Conservation (phyloP, 2,797 vertebrate genomes). For the Moxostoma hubbsi region DNA sequence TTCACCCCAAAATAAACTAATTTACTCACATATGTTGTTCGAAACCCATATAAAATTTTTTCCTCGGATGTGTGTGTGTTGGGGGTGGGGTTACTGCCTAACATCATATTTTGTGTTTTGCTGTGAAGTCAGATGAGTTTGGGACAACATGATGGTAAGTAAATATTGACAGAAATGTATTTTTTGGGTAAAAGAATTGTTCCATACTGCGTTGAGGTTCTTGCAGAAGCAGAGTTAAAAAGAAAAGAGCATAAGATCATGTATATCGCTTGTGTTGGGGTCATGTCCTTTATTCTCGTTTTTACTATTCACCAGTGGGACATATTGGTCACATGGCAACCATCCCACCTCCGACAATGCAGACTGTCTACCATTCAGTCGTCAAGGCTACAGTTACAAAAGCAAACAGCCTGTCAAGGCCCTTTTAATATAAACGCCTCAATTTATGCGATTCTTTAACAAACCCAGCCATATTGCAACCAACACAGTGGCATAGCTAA, state of each 20-base stretch:
- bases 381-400: conserved; percentile 45
- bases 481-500: neutral
- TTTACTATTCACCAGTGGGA: conserved; percentile 30
- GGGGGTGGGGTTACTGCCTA: too few species aligned
- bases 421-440: conserved; percentile 18
- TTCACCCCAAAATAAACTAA: too few species aligned
- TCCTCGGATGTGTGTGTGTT: too few species aligned
- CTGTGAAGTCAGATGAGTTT: neutral
- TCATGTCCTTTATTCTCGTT: conserved; percentile 34
- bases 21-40: too few species aligned
- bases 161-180: neutral
- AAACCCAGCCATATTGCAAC: neutral
- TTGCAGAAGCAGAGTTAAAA: neutral
- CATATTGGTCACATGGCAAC: conserved; percentile 49
- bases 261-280: conserved; percentile 6
- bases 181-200: too few species aligned
- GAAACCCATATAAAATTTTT: too few species aligned
- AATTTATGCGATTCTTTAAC: neutral
- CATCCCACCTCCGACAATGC: conserved; percentile 46
- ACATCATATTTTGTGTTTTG: too few species aligned
- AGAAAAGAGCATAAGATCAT: conserved; percentile 6
- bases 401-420: conserved; percentile 24
- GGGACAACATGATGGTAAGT: neutral
- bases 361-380: conserved; percentile 38
- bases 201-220: neutral